phyloP scores from a whole-genome alignment of 2,113 vertebrate genomes.

The Tamias sibiricus region DNA sequence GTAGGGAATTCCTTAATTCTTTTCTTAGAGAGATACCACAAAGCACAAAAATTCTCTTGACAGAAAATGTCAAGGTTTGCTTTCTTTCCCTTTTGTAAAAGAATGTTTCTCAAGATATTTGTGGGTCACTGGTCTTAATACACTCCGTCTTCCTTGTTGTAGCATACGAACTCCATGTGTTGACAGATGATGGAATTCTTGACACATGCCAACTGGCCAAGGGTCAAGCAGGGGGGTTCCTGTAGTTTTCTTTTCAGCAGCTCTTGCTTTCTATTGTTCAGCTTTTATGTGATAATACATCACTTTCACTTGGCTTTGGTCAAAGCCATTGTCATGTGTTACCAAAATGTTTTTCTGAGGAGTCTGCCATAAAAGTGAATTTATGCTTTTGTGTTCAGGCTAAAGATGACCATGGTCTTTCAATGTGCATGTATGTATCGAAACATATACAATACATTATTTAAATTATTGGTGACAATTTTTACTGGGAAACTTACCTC shows the following conservation, averaged over 20 bases:
- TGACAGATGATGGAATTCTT: background rate
- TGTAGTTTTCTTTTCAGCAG: background rate
- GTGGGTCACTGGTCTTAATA: background rate
- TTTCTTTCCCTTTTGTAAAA: background rate
- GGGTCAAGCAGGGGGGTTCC: background rate
- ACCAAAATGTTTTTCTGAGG: background rate
- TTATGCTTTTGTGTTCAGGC: background rate
- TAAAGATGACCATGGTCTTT: background rate
- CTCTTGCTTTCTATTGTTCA: too few relatives aligned
- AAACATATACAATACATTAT: background rate
- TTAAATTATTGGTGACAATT: background rate
- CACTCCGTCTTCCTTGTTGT: background rate
- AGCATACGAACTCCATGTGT: background rate
- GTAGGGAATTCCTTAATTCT: background rate
- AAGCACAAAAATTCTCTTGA: background rate
- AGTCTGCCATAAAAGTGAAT: background rate
- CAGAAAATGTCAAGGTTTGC: background rate
- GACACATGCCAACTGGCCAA: background rate
- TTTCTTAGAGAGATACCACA: background rate
- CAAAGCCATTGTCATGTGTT: background rate
- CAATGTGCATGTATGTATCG: background rate
- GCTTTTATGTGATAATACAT: background rate
- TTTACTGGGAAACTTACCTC: background rate
- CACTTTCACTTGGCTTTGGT: background rate
- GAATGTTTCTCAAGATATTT: background rate